These are phyloP conservation scores for Cryptomyrus ogoouensis DNA, from an alignment of 2,113 vertebrate species.

Conservation along the genomic window DNA sequence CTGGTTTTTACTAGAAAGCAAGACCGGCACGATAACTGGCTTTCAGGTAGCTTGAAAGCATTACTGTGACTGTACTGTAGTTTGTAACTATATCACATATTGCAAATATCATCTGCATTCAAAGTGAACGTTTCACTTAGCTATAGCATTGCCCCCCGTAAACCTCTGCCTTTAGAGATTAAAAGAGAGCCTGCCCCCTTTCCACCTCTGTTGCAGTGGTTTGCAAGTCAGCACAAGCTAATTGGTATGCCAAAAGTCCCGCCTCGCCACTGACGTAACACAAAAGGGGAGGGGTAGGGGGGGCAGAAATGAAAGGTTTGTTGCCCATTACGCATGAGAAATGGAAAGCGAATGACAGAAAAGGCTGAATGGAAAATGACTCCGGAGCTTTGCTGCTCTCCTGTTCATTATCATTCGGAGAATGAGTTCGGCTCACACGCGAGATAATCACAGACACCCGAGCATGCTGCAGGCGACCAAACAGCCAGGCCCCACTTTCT, in stretches of 20 bases:
- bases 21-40: neutral
- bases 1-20: neutral
- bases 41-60: neutral
- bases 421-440: neutral
- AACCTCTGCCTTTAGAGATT: neutral
- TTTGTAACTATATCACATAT: neutral
- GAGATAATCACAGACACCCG: constrained; percentile 3
- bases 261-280: neutral
- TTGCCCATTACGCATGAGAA: constrained; percentile 2
- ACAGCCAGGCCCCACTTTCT: neutral
- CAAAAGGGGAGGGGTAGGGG: too few species aligned
- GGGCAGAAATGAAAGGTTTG: neutral
- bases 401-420: neutral
- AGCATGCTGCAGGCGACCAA: neutral
- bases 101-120: neutral
- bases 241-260: neutral
- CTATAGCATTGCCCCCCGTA: neutral
- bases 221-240: neutral
- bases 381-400: neutral
- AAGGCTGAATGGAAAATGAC: constrained; percentile 13
- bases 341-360: neutral
- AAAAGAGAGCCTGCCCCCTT: neutral
- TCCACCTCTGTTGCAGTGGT: neutral
- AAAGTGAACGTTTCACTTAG: neutral
- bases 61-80: neutral